Evolutionary conservation across 1,140 invertebrate species (phyloP).

Genomic region (Cherax destructor): DNA sequence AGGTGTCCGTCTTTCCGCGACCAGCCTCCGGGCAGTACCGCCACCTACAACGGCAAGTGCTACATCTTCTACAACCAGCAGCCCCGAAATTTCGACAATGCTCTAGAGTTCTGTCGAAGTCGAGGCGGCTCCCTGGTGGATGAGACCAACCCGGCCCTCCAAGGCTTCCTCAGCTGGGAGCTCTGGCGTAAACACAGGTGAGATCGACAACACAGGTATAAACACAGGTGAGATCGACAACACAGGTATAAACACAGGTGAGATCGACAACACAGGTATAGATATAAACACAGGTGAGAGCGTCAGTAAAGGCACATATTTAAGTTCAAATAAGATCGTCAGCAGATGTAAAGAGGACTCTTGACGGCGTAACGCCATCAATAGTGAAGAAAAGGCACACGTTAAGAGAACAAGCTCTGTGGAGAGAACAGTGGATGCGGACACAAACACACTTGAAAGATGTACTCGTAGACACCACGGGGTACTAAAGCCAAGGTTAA

Average conservation of each 20-base stretch:
- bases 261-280: not conserved
- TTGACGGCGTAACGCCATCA: too few relatives aligned
- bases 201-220: slow-evolving; percentile 48
- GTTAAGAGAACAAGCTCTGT: too few relatives aligned
- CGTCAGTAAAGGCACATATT: too few relatives aligned
- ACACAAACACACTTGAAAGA: too few relatives aligned
- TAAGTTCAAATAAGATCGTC: too few relatives aligned
- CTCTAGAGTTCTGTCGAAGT: slow-evolving; percentile 86
- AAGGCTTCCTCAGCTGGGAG: slow-evolving; percentile 96
- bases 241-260: not conserved
- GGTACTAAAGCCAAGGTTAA: too few relatives aligned
- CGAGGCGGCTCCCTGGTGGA: slow-evolving; percentile 90
- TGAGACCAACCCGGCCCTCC: slow-evolving; percentile 94
- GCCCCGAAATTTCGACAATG: slow-evolving; percentile 87
- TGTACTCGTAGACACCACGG: too few relatives aligned
- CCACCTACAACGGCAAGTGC: slow-evolving; percentile 96
- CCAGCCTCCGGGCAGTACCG: slow-evolving; percentile 92
- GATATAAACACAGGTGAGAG: too few relatives aligned
- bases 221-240: slow-evolving; percentile 81
- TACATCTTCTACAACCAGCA: slow-evolving; percentile 96
- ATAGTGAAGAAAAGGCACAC: too few relatives aligned
- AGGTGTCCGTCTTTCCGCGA: slow-evolving; percentile 94
- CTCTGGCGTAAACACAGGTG: slow-evolving; percentile 91
- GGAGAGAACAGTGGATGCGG: too few relatives aligned
- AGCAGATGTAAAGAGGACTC: too few relatives aligned